A percentile compares a stretch with the other conserved stretches of the same genome.
Evolutionary conservation across 2,797 vertebrate genomes (phyloP).

Genomic region (Acomys russatus): DNA sequence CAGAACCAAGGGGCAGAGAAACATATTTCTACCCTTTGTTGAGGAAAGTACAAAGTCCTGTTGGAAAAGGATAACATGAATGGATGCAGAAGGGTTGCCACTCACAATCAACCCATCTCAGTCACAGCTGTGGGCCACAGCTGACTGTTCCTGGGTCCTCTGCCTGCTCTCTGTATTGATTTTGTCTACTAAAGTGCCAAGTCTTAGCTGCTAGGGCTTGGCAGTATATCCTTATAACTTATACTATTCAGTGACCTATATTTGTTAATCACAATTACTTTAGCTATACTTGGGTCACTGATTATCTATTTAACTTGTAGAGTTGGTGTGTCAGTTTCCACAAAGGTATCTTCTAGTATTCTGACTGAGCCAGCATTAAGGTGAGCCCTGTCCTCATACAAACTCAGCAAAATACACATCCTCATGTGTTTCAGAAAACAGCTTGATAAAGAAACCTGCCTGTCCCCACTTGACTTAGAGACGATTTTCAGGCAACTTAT

Average conservation of each 20-base stretch:
- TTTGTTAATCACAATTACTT: background rate
- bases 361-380: background rate
- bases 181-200: background rate
- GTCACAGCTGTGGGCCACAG: background rate
- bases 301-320: background rate
- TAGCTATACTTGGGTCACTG: background rate
- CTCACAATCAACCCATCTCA: background rate
- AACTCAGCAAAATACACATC: background rate
- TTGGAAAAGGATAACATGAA: background rate
- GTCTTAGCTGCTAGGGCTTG: background rate
- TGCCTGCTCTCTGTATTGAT: background rate
- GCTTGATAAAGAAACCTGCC: background rate
- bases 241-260: background rate
- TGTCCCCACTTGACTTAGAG: background rate
- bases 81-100: background rate
- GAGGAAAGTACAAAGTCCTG: background rate
- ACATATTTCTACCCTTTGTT: background rate
- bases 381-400: background rate
- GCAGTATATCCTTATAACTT: background rate
- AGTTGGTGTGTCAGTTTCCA: background rate
- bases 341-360: background rate
- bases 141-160: background rate
- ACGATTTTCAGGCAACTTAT: background rate
- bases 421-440: background rate
- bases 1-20: background rate